Percentiles rank a stretch among this genome's conserved stretches.
phyloP scores from a whole-genome alignment of 1,140 invertebrate genomes.

The Philopotamus ludificatus region DNA sequence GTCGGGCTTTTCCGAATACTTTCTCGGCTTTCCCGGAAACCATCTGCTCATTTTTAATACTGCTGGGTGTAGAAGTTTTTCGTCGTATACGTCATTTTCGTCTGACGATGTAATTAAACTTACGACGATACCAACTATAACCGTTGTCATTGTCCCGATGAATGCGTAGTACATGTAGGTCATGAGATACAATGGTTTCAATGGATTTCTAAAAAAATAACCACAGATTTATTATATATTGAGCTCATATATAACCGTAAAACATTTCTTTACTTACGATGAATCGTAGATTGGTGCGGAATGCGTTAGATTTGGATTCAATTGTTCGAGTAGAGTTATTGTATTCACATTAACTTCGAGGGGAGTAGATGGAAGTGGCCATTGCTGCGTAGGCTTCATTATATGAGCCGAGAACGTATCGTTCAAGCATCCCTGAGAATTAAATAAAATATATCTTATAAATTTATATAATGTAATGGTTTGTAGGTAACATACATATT shows the following conservation, averaged over 20 bases:
- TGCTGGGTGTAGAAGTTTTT: conserved; percentile 65
- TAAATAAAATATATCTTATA: no score
- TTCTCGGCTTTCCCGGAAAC: conserved; percentile 56
- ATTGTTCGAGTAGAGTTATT: no score
- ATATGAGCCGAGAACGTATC: conserved; percentile 62
- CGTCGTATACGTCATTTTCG: conserved; percentile 64
- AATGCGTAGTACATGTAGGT: conserved; percentile 77
- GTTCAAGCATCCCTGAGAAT: conserved; percentile 60
- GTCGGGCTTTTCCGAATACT: conserved; percentile 16
- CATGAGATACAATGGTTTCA: conserved; percentile 63
- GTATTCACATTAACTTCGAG: conserved; percentile 38
- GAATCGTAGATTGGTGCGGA: neutral
- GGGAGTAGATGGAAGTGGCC: conserved; percentile 35
- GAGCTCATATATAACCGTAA: no score
- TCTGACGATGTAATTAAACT: conserved; percentile 63
- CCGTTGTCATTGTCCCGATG: conserved; percentile 65
- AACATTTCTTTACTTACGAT: neutral
- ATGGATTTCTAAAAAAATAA: conserved; percentile 54
- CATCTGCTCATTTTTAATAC: conserved; percentile 59
- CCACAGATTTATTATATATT: conserved; percentile 23
- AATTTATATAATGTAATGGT: no score
- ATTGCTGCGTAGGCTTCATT: conserved; percentile 46
- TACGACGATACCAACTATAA: conserved; percentile 64
- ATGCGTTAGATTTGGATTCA: no score
- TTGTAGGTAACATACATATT: no score